Conservation (phyloP, 2,888 invertebrate genomes). For the Drosophila sordidapex region DNA sequence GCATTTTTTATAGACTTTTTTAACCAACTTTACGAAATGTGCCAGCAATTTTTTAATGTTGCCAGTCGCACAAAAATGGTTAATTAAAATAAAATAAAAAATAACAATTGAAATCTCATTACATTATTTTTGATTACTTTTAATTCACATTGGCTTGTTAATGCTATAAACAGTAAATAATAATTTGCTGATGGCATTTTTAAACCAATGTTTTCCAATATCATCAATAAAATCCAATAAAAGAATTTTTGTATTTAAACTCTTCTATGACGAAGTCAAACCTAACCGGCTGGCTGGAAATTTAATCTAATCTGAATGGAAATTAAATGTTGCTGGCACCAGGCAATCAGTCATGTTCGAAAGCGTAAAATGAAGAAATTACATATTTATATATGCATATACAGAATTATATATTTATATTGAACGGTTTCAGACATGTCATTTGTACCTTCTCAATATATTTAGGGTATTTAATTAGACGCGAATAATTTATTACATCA, state of each 20-base stretch:
- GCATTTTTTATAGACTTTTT: slow-evolving; percentile 7
- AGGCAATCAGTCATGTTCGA: not conserved
- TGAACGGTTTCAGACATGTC: not conserved
- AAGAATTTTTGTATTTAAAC: slow-evolving; percentile 17
- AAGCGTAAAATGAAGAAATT: not conserved
- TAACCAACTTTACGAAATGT: slow-evolving; percentile 7
- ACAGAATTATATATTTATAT: not conserved
- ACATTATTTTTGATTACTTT: slow-evolving; percentile 48
- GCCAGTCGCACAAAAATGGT: slow-evolving; percentile 1
- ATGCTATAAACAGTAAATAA: slow-evolving; percentile 29
- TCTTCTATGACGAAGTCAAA: not conserved
- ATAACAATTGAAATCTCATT: slow-evolving; percentile 36
- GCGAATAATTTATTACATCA: no score
- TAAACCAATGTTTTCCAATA: slow-evolving; percentile 17
- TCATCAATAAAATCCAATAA: slow-evolving; percentile 20
- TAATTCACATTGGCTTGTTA: slow-evolving; percentile 8
- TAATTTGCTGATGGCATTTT: slow-evolving; percentile 26
- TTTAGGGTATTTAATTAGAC: not conserved
- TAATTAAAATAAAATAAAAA: not conserved
- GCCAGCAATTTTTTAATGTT: slow-evolving; percentile 24
- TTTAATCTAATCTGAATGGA: slow-evolving; percentile 13
- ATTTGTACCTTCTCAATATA: not conserved
- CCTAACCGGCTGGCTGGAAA: not conserved
- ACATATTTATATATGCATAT: not conserved
- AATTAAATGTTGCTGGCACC: slow-evolving; percentile 19